A percentile compares a stretch with the other conserved stretches of the same genome.
phyloP scores from a whole-genome alignment of 2,113 vertebrate genomes.

The Spermophilus dauricus region DNA sequence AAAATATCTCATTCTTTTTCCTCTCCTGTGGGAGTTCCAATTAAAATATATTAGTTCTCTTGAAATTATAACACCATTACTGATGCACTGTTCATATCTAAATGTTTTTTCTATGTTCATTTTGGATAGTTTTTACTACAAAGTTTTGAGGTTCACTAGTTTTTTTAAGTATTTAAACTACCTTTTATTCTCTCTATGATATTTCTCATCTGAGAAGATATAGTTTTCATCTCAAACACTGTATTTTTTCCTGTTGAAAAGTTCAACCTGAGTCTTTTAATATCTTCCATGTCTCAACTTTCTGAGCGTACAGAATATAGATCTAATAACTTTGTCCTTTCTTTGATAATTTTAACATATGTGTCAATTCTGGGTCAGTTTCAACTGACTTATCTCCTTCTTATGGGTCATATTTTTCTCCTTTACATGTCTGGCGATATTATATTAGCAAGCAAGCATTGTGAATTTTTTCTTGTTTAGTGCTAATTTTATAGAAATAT shows the following conservation, averaged over 20 bases:
- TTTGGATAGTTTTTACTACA: no score
- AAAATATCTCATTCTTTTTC: no score
- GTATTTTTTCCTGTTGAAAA: neutral
- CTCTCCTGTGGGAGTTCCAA: no score
- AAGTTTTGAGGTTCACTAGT: no score
- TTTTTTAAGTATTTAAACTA: neutral
- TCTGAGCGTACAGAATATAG: neutral
- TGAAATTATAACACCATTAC: no score
- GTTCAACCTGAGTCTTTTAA: neutral
- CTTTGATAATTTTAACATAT: neutral
- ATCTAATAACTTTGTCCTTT: neutral
- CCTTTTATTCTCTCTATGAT: neutral
- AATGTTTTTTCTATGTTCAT: no score
- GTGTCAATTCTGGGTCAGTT: neutral
- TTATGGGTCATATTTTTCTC: neutral
- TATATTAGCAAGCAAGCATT: neutral
- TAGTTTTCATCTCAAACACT: neutral
- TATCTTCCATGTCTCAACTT: neutral
- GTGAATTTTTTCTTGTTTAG: neutral
- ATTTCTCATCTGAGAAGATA: neutral
- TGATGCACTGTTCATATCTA: no score
- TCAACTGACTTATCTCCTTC: neutral
- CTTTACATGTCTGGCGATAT: neutral
- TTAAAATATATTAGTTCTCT: no score
- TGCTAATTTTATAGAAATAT: neutral